A percentile compares a stretch with the other conserved stretches of the same genome.
Evolutionary conservation across 2,888 invertebrate genomes (phyloP).

Genomic region (Amiota minor): DNA sequence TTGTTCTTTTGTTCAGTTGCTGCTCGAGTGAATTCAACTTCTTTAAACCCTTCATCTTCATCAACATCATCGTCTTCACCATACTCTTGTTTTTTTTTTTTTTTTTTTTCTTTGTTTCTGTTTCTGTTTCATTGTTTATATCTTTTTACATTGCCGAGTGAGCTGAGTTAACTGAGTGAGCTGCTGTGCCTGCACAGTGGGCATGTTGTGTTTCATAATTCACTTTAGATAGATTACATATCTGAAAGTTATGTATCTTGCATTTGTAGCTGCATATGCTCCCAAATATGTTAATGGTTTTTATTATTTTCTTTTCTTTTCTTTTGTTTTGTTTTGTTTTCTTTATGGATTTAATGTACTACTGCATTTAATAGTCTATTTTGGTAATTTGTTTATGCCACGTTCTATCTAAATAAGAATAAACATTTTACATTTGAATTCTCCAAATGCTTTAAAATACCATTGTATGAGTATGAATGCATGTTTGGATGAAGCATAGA

Average conservation of each 20-base stretch:
- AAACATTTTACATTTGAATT: constrained; percentile 5
- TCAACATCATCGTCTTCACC: constrained; percentile 14
- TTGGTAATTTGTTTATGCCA: constrained; percentile 58
- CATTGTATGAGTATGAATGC: neutral
- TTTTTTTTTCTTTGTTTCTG: constrained; percentile 7
- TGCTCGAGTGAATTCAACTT: neutral
- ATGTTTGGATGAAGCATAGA: neutral
- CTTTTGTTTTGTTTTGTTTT: constrained; percentile 27
- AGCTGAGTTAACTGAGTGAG: too few relatives aligned
- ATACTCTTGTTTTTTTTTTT: constrained; percentile 22
- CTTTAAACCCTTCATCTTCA: neutral
- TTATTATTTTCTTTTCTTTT: constrained; percentile 26
- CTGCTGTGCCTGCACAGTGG: constrained; percentile 15
- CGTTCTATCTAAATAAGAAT: constrained; percentile 11
- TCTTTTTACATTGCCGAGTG: neutral
- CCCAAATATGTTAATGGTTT: constrained; percentile 9
- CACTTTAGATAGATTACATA: constrained; percentile 4
- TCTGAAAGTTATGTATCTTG: constrained; percentile 6
- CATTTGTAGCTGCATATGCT: neutral
- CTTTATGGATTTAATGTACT: constrained; percentile 51
- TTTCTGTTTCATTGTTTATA: neutral
- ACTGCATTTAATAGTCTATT: constrained; percentile 55
- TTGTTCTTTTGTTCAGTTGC: neutral
- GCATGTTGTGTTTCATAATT: neutral
- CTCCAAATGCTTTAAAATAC: neutral